These are phyloP conservation scores for Sphaeramia orbicularis DNA, from an alignment of 2,797 vertebrate genomes.

Conservation along the genomic window DNA sequence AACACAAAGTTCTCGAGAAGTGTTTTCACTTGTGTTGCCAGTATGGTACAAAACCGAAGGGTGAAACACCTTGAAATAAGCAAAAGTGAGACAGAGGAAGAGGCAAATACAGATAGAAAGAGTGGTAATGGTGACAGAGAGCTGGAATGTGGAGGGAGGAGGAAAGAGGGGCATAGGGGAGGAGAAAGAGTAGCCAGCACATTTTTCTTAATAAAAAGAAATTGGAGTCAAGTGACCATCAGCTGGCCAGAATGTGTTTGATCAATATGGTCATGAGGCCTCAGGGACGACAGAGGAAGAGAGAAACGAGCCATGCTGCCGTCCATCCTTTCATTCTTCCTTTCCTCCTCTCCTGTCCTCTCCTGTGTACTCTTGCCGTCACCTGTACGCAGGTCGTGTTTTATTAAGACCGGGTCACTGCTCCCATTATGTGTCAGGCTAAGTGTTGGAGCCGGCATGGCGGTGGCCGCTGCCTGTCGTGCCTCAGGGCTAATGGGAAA, in stretches of 20 bases:
- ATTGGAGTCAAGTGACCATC: conserved; percentile 94
- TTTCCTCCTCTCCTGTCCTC: neutral
- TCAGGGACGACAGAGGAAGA: conserved; percentile 79
- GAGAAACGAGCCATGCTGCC: neutral
- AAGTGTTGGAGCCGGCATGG: conserved; percentile 46
- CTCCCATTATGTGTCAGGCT: conserved; percentile 41
- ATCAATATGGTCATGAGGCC: conserved; percentile 89
- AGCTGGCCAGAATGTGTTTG: conserved; percentile 89
- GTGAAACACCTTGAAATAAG: conserved; percentile 13
- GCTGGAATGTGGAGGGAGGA: conserved; percentile 50
- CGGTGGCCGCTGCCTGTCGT: conserved; percentile 42
- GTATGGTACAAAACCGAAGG: neutral
- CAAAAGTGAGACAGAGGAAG: conserved; percentile 2
- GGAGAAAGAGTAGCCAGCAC: conserved; percentile 70
- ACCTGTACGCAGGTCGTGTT: conserved; percentile 40
- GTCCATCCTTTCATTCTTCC: neutral
- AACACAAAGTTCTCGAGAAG: neutral
- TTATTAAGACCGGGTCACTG: conserved; percentile 32
- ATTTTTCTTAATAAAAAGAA: conserved; percentile 88
- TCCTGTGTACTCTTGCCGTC: conserved; percentile 6
- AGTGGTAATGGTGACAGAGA: conserved; percentile 29
- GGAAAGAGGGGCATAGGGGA: conserved; percentile 18
- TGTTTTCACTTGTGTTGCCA: neutral
- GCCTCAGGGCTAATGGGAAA: conserved; percentile 81
- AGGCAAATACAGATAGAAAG: conserved; percentile 11